A percentile compares a stretch with the other conserved stretches of the same genome.
Evolutionary conservation across 2,797 vertebrate genomes (phyloP).

Genomic region (Acomys russatus): DNA sequence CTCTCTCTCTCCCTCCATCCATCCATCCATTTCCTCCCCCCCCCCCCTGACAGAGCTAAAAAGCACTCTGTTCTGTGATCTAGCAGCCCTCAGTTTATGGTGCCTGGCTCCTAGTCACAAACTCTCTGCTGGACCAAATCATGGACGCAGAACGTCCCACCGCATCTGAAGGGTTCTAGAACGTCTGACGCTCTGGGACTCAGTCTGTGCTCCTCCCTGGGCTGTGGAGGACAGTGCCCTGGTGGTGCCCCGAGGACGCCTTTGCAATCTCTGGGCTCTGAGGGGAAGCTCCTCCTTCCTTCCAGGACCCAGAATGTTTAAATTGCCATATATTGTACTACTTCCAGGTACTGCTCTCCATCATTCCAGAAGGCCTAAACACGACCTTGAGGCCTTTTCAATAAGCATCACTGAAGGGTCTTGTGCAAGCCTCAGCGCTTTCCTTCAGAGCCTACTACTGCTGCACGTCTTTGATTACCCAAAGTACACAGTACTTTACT

Average conservation of each 20-base stretch:
- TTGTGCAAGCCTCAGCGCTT: neutral
- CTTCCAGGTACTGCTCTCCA: neutral
- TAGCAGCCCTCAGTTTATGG: neutral
- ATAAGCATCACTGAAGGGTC: neutral
- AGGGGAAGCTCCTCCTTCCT: neutral
- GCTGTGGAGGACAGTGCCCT: neutral
- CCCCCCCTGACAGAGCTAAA: too few species aligned
- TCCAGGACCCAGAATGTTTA: neutral
- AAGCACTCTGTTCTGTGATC: neutral
- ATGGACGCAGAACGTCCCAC: neutral
- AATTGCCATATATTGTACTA: neutral
- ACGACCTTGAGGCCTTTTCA: neutral
- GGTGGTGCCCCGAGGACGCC: too few species aligned
- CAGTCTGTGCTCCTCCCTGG: neutral
- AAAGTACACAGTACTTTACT: neutral
- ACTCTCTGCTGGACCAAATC: neutral
- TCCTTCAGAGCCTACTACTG: neutral
- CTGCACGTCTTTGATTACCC: neutral
- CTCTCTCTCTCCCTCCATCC: too few species aligned
- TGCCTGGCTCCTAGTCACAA: neutral
- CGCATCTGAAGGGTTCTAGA: neutral
- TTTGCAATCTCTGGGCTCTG: neutral
- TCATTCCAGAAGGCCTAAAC: neutral
- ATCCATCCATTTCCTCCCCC: too few species aligned
- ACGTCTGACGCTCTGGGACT: neutral